phyloP scores from a whole-genome alignment of 2,888 invertebrate species.

The Acleris holmiana region DNA sequence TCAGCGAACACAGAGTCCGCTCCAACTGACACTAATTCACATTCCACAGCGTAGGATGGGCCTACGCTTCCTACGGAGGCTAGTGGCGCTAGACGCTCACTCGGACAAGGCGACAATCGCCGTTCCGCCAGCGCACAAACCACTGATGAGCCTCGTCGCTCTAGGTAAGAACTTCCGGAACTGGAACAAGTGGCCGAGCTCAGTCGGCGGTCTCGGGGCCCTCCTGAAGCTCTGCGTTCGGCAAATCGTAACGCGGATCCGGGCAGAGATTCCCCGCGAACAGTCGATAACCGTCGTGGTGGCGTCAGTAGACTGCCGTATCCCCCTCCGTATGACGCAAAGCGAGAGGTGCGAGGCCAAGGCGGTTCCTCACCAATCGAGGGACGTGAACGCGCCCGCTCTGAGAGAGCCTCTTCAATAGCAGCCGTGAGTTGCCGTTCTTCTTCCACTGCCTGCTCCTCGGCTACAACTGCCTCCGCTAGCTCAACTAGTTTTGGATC shows the following conservation, averaged over 20 bases:
- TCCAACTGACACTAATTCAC: constrained; percentile 88
- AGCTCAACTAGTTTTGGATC: constrained; percentile 92
- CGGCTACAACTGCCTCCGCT: constrained; percentile 90
- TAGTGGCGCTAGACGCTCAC: constrained; percentile 88
- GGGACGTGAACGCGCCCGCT: constrained; percentile 78
- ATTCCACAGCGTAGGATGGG: constrained; percentile 87
- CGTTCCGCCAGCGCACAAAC: constrained; percentile 90
- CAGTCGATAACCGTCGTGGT: constrained; percentile 85
- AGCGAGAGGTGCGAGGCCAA: constrained; percentile 74
- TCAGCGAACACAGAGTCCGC: constrained; percentile 93
- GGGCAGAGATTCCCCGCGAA: constrained; percentile 85
- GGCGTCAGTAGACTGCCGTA: constrained; percentile 90
- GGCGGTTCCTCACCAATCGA: constrained; percentile 88
- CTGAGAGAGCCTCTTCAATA: constrained; percentile 86
- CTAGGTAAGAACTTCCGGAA: constrained; percentile 92
- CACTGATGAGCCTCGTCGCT: constrained; percentile 91
- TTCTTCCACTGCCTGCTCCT: constrained; percentile 87
- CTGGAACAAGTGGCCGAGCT: constrained; percentile 94
- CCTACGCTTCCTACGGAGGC: constrained; percentile 92
- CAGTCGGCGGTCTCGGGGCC: constrained; percentile 84
- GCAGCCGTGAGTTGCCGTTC: constrained; percentile 90
- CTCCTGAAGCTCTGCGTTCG: constrained; percentile 79
- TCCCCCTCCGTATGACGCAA: constrained; percentile 83
- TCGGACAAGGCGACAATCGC: constrained; percentile 91
- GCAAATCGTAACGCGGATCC: constrained; percentile 83